phyloP scores from a whole-genome alignment of 2,888 invertebrate genomes.

The Stenchaetothrips biformis region DNA sequence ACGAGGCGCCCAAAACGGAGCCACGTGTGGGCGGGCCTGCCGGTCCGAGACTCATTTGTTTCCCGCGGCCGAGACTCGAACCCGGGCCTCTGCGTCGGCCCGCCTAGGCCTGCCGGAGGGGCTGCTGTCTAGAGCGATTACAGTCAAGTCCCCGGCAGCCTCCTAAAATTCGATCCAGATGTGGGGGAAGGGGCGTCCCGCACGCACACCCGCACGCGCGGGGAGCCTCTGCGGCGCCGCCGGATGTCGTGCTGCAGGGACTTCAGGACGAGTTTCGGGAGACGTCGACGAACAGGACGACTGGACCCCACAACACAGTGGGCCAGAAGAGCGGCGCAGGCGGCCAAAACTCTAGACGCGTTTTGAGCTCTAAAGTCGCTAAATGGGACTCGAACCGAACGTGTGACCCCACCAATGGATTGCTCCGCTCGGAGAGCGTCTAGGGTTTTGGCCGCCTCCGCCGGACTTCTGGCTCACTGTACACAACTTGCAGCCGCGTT shows the following conservation, averaged over 20 bases:
- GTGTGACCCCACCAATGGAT: too few species aligned
- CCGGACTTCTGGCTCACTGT: too few species aligned
- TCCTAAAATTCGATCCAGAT: background rate
- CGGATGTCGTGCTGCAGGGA: background rate
- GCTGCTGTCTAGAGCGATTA: slow-evolving; percentile 6
- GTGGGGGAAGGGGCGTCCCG: background rate
- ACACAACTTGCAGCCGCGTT: too few species aligned
- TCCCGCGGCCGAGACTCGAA: too few species aligned
- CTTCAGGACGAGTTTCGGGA: background rate
- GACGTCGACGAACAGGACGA: background rate
- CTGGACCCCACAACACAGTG: background rate
- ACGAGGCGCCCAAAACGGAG: background rate
- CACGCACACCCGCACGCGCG: background rate
- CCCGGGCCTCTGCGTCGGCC: too few species aligned
- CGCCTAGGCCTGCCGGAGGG: background rate
- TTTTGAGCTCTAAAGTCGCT: too few species aligned
- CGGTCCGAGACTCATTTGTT: too few species aligned
- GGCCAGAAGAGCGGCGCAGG: too few species aligned
- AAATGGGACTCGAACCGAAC: too few species aligned
- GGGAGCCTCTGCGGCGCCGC: background rate
- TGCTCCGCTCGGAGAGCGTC: too few species aligned
- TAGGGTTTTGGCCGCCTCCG: too few species aligned
- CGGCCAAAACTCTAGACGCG: too few species aligned
- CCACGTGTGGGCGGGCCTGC: background rate
- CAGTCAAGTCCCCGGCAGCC: background rate